phyloP scores from a whole-genome alignment of 1,140 invertebrate genomes.

The Ips nitidus region DNA sequence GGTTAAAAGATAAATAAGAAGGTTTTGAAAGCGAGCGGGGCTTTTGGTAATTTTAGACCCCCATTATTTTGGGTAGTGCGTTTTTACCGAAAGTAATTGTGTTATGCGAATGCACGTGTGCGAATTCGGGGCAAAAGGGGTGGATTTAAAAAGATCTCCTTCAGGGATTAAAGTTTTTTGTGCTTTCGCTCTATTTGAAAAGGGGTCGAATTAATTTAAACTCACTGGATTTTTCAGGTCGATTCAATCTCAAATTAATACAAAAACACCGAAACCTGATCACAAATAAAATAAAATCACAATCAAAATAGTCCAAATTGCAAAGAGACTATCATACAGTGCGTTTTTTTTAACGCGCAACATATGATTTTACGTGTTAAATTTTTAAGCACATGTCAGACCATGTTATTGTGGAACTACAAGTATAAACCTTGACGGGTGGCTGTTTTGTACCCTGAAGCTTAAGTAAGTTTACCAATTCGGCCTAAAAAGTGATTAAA shows the following conservation, averaged over 20 bases:
- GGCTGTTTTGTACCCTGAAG: too few species aligned
- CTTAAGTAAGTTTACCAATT: too few species aligned
- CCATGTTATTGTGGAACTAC: too few species aligned
- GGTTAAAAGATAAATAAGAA: slow-evolving; percentile 38
- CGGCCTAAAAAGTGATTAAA: too few species aligned
- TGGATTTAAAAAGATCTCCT: slow-evolving; percentile 19
- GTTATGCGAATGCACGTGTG: slow-evolving; percentile 31
- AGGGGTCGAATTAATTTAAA: slow-evolving; percentile 10
- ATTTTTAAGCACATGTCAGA: too few species aligned
- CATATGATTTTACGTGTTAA: too few species aligned
- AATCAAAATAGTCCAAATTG: too few species aligned
- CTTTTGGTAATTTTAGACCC: slow-evolving; percentile 35
- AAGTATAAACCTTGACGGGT: too few species aligned
- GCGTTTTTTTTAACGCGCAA: too few species aligned
- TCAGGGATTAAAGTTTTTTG: slow-evolving; percentile 24
- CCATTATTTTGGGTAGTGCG: slow-evolving; percentile 29
- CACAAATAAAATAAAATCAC: too few species aligned
- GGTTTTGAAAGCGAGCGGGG: slow-evolving; percentile 21
- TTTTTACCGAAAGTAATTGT: slow-evolving; percentile 30
- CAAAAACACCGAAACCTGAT: too few species aligned
- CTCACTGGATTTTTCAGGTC: background rate
- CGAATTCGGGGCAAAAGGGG: slow-evolving; percentile 20
- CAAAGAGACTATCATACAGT: too few species aligned
- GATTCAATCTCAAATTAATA: background rate
- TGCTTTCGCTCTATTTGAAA: background rate